These are phyloP conservation scores for Oreochromis aureus DNA, from an alignment of 2,113 vertebrate genomes.

Conservation along the genomic window DNA sequence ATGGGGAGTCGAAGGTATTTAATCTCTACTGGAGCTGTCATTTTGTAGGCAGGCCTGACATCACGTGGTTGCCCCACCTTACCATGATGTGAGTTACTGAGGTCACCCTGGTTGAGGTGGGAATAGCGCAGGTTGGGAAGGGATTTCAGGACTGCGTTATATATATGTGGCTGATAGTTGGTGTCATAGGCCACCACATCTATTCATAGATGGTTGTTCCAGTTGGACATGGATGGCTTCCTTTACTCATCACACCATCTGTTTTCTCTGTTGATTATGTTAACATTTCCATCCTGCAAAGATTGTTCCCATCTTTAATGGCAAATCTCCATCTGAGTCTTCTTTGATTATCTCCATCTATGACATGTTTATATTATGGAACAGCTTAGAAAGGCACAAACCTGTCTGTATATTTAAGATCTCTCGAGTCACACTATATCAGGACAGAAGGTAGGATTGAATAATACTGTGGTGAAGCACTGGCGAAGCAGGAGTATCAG, in stretches of 20 bases:
- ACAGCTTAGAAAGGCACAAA: not conserved
- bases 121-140: not conserved
- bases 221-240: not conserved
- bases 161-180: not conserved
- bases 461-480: not conserved
- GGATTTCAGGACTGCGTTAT: not conserved
- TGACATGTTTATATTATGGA: not conserved
- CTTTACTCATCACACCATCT: rapidly evolving
- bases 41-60: not conserved
- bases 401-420: not conserved
- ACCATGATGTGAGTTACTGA: not conserved
- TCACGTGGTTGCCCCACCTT: not conserved
- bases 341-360: not conserved
- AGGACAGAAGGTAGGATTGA: not conserved
- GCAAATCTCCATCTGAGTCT: not conserved
- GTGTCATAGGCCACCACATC: not conserved
- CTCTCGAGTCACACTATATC: not conserved
- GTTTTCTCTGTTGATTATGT: not conserved
- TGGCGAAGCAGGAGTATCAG: not conserved
- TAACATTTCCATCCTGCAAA: not conserved
- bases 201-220: not conserved
- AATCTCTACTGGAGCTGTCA: not conserved
- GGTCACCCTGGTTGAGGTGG: not conserved
- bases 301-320: not conserved
- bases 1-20: not conserved